Evolutionary conservation across 2,888 invertebrate genomes (phyloP), one percentile per base, ranked within the genome.

Genomic region (Netelia inedita): DNA sequence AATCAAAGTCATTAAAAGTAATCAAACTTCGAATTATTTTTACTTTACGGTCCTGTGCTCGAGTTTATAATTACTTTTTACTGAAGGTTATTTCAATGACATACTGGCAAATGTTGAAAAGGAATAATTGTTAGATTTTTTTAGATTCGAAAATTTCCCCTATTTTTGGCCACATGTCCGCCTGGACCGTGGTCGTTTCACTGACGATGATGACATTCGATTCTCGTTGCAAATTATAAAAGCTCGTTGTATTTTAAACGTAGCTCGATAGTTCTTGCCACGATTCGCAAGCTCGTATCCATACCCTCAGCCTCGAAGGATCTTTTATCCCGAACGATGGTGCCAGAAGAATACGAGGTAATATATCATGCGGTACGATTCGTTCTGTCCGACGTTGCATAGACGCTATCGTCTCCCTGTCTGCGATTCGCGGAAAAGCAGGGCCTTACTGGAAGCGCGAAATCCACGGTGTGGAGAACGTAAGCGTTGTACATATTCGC

Each of bases 321-420:
- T 3, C 35, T 59, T 57, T 23, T 19, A 61, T 21, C 6, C 68
- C 28, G 1, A 28, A 82, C 23, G 53, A 78, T 50, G 35, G 73
- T 68, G 81, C 41, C 59, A 63, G 66, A 75, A 80, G 55, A 63
- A 57, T 50, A 59, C 61, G 63, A 50, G 81, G 78, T 81, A 78
- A 85, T 81, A 69, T 81, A 81, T 85, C 84, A 73, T 61, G 16
- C 63, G n/a, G 53, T 63, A 73, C 73, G 81, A 81, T 81, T 78
- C 73, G 28, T 74, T 69, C 76, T 21, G n/a, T 19, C 23, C 41
- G 14, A 19, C 57, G 19, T 19, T 57, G 21, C 57, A 57, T 16
- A 19, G 63, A 59, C 79, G 19, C 50, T 57, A 41, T 65, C 71
- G 57, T 63, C 57, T 69, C n/a, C 19, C n/a, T 69, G 16, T 79